Conservation (phyloP, 2,113 vertebrate genomes). For the Cinclus mexicanus region DNA sequence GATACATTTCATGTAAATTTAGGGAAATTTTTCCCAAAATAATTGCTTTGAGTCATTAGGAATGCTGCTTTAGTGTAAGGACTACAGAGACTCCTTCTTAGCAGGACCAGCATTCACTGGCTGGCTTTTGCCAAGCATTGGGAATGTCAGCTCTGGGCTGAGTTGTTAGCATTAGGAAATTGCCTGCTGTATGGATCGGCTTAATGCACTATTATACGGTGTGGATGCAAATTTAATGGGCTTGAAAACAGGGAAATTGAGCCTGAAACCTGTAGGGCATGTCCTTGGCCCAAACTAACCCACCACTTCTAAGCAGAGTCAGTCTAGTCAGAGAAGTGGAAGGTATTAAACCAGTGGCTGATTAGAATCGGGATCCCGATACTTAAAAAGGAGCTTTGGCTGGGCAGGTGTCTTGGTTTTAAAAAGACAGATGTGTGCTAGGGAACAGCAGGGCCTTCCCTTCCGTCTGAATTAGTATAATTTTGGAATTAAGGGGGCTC, state of each 20-base stretch:
- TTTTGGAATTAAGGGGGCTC: no score
- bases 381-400: neutral
- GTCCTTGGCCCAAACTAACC: conserved; percentile 27
- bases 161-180: conserved; percentile 22
- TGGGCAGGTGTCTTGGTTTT: neutral
- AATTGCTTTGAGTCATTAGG: neutral
- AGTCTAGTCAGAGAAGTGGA: neutral
- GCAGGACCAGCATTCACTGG: neutral
- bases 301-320: neutral
- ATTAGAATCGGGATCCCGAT: neutral
- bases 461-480: no score
- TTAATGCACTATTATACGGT: conserved; percentile 35
- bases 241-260: conserved; percentile 34
- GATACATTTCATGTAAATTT: neutral
- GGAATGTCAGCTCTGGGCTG: neutral
- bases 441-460: no score
- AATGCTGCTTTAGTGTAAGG: neutral
- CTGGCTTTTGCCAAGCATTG: neutral
- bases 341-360: neutral
- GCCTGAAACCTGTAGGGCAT: conserved; percentile 47
- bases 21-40: neutral
- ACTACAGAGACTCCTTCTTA: neutral
- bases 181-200: conserved; percentile 21
- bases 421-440: no score
- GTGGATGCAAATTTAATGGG: conserved; percentile 50